phyloP scores from a whole-genome alignment of 2,113 vertebrate genomes.

The Rhineura floridana region DNA sequence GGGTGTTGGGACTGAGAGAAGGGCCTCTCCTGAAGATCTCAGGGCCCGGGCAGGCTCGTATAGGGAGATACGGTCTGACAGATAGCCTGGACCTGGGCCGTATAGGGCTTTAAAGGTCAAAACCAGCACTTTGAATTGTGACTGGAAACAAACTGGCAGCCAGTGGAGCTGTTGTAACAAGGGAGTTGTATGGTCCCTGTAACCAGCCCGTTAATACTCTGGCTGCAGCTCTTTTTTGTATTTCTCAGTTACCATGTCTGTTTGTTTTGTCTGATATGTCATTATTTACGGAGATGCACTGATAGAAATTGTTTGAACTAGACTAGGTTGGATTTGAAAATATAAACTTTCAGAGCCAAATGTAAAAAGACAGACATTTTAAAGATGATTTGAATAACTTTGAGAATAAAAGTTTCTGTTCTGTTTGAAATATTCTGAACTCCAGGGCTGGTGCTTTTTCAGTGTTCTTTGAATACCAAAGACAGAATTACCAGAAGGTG shows the following conservation, averaged over 20 bases:
- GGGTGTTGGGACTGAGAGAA: no score
- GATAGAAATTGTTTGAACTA: slow-evolving; percentile 42
- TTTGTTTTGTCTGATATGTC: slow-evolving; percentile 52
- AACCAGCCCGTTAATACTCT: no score
- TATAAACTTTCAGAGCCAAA: neutral
- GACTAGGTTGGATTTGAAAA: slow-evolving; percentile 10
- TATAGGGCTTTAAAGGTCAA: no score
- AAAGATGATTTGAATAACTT: slow-evolving; percentile 37
- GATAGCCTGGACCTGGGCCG: no score
- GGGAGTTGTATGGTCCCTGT: no score
- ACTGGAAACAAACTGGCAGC: no score
- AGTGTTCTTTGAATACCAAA: slow-evolving; percentile 43
- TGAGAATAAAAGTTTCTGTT: slow-evolving; percentile 17
- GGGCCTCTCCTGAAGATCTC: no score
- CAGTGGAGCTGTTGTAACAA: no score
- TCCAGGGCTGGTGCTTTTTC: neutral
- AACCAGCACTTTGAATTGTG: no score
- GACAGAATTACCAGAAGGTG: slow-evolving; percentile 20
- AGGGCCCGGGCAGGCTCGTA: no score
- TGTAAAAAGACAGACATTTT: slow-evolving; percentile 28
- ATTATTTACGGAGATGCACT: slow-evolving; percentile 58
- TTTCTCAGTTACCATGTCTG: slow-evolving; percentile 46
- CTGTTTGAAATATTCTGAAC: slow-evolving; percentile 30
- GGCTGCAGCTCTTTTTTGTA: slow-evolving; percentile 73
- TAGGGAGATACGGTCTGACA: no score